Base-by-base conservation (phyloP, 2,888 invertebrate species). In the Brachyopa scutellaris region DNA sequence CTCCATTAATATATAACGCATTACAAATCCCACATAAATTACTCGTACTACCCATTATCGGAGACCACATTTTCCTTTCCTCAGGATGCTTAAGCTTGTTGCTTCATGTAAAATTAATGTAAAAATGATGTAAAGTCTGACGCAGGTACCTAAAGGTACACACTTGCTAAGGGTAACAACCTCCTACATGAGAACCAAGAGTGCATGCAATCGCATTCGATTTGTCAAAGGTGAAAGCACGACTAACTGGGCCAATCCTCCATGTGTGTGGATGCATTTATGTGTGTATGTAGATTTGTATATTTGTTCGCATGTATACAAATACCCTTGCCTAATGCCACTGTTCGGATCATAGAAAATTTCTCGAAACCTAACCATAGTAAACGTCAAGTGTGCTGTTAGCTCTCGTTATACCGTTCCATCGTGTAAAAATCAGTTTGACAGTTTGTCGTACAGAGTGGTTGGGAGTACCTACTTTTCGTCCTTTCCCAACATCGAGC, bases 401-500 rank as follows among this genome's bases (percentile, higher is more conserved):
- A 36, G 15, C n/a, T 62, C 23, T 23, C 21, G n/a, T 42, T 42
- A 7, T 19, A 5, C 4, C 15, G 8, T 23, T 47, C 6, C 26
- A 21, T 62, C 21, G 15, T 40, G 13, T 13, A 66, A 31, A 53
- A 66, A 51, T 66, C 31, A 29, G 31, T 45, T 55, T 33, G 31
- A 21, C 29, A 42, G 53, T 21, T 29, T 21, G 21, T 11, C n/a
- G 9, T n/a, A 49, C n/a, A 23, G 40, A 31, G 40, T 66, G 17
- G n/a, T 31, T 40, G 5, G 29, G 29, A n/a, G 17, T 29, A 19
- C 9, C 9, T 55, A 19, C 11, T 31, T n/a, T 4, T 19, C 11
- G 9, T 19, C 7, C 2, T 36, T 2, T 19, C 15, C 45, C 33
- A 47, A n/a, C 62, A 49, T 31, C 15, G 4, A 42, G 31, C 38